Conservation (phyloP, 2,797 vertebrate species). For the Cygnus olor region DNA sequence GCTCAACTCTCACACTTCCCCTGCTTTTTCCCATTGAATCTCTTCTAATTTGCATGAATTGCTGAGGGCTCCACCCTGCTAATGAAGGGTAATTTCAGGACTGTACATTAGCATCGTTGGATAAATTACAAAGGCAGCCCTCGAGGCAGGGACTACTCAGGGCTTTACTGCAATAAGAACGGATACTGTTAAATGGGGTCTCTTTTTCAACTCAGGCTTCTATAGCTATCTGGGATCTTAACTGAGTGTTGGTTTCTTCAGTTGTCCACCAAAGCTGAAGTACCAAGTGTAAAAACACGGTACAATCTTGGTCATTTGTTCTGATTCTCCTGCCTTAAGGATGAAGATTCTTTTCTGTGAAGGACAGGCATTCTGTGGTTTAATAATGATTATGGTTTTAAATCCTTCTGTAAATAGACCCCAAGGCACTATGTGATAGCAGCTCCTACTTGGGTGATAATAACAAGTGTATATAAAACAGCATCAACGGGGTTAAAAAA, state of each 20-base stretch:
- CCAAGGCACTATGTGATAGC: conserved; percentile 40
- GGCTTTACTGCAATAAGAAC: neutral
- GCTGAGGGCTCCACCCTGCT: neutral
- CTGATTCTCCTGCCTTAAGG: neutral
- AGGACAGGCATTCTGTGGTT: neutral
- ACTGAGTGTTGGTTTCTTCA: neutral
- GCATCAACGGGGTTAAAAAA: neutral
- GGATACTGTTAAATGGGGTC: neutral
- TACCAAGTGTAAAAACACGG: neutral
- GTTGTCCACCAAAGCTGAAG: neutral
- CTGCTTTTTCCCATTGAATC: neutral
- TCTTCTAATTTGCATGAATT: neutral
- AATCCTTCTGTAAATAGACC: neutral
- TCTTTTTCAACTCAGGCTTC: neutral
- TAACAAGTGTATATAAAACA: neutral
- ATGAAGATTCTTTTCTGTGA: neutral
- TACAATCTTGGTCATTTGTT: neutral
- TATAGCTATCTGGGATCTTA: neutral
- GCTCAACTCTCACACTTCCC: neutral
- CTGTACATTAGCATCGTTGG: neutral
- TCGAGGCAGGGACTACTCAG: neutral
- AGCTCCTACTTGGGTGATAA: neutral
- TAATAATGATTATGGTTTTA: neutral
- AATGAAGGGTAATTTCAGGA: neutral
- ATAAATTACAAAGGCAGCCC: neutral